phyloP scores from a whole-genome alignment of 1,140 invertebrate species.

The Saccostrea glomerata region DNA sequence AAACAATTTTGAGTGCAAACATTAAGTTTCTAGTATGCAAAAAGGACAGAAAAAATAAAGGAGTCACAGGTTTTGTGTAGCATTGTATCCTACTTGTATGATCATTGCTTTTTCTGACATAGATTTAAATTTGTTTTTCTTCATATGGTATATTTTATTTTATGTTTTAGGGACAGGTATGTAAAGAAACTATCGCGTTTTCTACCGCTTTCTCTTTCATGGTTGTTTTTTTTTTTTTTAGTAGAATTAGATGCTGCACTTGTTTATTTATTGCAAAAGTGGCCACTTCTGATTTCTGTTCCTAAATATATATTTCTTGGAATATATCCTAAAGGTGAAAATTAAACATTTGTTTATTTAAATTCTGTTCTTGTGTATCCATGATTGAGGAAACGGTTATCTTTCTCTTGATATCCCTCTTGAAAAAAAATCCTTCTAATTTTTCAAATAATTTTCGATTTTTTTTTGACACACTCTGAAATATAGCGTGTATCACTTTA shows the following conservation, averaged over 20 bases:
- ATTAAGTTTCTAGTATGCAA: conserved; percentile 7
- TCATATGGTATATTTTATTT: conserved; percentile 28
- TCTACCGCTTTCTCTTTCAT: conserved; percentile 30
- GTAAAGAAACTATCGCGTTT: conserved; percentile 4
- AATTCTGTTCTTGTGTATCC: not conserved
- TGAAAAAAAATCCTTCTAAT: not conserved
- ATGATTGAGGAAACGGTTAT: conserved; percentile 5
- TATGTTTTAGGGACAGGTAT: conserved; percentile 21
- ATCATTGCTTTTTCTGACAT: no score
- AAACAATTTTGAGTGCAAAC: not conserved
- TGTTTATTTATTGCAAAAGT: not conserved
- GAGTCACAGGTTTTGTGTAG: not conserved
- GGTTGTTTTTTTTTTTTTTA: not conserved
- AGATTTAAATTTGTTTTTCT: not conserved
- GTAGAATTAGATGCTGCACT: conserved; percentile 7
- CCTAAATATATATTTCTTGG: not conserved
- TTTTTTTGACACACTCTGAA: not conserved
- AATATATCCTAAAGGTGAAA: not conserved
- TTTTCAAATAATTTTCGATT: no score
- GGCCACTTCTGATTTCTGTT: not conserved
- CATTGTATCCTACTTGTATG: no score
- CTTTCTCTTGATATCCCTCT: not conserved
- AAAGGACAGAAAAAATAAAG: not conserved
- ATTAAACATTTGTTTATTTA: not conserved
- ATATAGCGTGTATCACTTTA: not conserved